A percentile compares a stretch with the other conserved stretches of the same genome.
phyloP scores from a whole-genome alignment of 1,140 invertebrate genomes.

The Drosophila melanica region DNA sequence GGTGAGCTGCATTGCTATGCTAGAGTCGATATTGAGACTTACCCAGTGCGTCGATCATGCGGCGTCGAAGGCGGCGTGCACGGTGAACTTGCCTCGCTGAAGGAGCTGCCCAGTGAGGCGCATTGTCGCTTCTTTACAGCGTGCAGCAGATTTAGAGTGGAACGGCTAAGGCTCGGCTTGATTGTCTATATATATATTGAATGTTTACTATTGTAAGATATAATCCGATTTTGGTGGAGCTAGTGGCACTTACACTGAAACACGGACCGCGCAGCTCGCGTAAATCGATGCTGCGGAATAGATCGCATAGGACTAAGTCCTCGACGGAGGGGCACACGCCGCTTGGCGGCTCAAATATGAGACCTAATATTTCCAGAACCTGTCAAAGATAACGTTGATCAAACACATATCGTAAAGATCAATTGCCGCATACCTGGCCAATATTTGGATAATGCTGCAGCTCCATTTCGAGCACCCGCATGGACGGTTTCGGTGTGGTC shows the following conservation, averaged over 20 bases:
- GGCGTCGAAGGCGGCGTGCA: slow-evolving; percentile 83
- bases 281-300: slow-evolving; percentile 94
- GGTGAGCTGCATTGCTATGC: slow-evolving; percentile 36
- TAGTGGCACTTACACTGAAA: slow-evolving; percentile 84
- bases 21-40: slow-evolving; percentile 44
- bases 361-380: slow-evolving; percentile 91
- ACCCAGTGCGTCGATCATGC: slow-evolving; percentile 81
- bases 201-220: background rate
- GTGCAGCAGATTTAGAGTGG: slow-evolving; percentile 79
- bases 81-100: slow-evolving; percentile 83
- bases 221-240: background rate
- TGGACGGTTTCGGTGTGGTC: slow-evolving; percentile 88
- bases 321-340: slow-evolving; percentile 88
- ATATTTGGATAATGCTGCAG: slow-evolving; percentile 91
- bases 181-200: slow-evolving; percentile 70
- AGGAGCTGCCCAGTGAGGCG: slow-evolving; percentile 79
- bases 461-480: slow-evolving; percentile 89
- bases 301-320: slow-evolving; percentile 91
- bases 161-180: slow-evolving; percentile 83
- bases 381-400: slow-evolving; percentile 68
- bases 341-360: slow-evolving; percentile 90
- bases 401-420: background rate
- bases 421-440: slow-evolving; percentile 54
- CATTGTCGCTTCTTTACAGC: slow-evolving; percentile 83
- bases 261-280: slow-evolving; percentile 90